phyloP scores from a whole-genome alignment of 2,888 invertebrate species.

The Phanerotoma sp. region DNA sequence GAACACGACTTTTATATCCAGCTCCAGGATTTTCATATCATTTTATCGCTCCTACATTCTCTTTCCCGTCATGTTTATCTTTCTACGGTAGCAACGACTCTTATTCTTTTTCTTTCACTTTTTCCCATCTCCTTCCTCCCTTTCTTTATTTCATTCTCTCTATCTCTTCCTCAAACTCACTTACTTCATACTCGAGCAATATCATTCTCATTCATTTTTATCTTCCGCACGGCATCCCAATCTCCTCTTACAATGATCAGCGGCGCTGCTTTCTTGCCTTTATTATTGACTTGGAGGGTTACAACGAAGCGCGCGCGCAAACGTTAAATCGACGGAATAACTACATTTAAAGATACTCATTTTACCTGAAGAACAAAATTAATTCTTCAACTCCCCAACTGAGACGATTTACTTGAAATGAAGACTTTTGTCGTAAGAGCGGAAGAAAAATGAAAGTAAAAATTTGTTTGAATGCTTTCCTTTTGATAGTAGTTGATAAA shows the following conservation, averaged over 20 bases:
- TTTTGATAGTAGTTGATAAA: too few species aligned
- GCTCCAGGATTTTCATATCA: conserved; percentile 43
- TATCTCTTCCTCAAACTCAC: conserved; percentile 15
- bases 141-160: conserved; percentile 5
- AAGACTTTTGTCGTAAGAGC: too few species aligned
- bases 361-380: conserved; percentile 2
- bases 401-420: neutral
- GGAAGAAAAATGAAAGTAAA: too few species aligned
- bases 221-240: conserved; percentile 32
- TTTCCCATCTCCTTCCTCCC: conserved; percentile 14
- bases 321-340: neutral
- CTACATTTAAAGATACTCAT: neutral
- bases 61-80: conserved; percentile 43
- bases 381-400: neutral
- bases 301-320: conserved; percentile 7
- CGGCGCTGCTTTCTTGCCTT: conserved; percentile 23
- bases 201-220: conserved; percentile 44
- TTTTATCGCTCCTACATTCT: conserved; percentile 43
- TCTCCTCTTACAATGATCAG: conserved; percentile 39
- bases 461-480: too few species aligned
- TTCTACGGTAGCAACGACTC: conserved; percentile 27
- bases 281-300: conserved; percentile 5
- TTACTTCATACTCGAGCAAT: conserved; percentile 31
- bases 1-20: conserved; percentile 42
- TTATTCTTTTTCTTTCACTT: conserved; percentile 16